phyloP scores from a whole-genome alignment of 2,888 invertebrate species.

The Papilio elwesi region DNA sequence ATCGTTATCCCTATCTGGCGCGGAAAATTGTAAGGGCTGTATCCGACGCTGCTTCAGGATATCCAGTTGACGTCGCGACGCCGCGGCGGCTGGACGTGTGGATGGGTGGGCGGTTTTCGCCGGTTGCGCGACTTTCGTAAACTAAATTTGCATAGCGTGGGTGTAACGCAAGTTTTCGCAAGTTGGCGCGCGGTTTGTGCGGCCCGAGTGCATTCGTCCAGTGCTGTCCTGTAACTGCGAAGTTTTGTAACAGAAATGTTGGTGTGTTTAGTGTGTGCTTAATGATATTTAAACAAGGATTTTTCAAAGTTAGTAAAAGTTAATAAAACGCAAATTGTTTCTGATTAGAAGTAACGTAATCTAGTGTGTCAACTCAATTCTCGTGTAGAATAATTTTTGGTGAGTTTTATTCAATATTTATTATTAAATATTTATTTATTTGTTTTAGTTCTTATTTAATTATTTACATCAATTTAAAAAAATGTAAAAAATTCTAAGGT shows the following conservation, averaged over 20 bases:
- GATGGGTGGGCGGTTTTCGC: constrained; percentile 50
- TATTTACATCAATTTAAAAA: not conserved
- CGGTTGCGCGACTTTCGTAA: constrained; percentile 51
- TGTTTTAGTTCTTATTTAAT: not conserved
- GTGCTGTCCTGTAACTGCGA: constrained; percentile 29
- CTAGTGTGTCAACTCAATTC: constrained; percentile 5
- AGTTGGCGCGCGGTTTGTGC: constrained; percentile 45
- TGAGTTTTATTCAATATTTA: not conserved
- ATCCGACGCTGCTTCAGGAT: constrained; percentile 59
- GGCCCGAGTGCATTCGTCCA: constrained; percentile 28
- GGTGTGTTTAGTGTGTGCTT: constrained; percentile 30
- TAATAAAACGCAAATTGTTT: not conserved
- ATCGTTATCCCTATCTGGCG: constrained; percentile 59
- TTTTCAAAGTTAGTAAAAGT: constrained; percentile 2
- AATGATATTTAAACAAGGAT: constrained; percentile 15
- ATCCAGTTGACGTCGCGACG: constrained; percentile 69
- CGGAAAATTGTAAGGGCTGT: constrained; percentile 73
- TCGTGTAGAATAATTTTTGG: not conserved
- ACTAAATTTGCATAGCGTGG: constrained; percentile 52
- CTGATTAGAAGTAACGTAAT: not conserved
- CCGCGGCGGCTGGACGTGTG: constrained; percentile 59
- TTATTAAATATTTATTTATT: not conserved
- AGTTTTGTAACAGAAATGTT: constrained; percentile 17
- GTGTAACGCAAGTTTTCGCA: constrained; percentile 49
- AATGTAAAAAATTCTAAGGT: not conserved